Base-by-base conservation (phyloP, 2,888 invertebrate genomes). In the Homarus gammarus region DNA sequence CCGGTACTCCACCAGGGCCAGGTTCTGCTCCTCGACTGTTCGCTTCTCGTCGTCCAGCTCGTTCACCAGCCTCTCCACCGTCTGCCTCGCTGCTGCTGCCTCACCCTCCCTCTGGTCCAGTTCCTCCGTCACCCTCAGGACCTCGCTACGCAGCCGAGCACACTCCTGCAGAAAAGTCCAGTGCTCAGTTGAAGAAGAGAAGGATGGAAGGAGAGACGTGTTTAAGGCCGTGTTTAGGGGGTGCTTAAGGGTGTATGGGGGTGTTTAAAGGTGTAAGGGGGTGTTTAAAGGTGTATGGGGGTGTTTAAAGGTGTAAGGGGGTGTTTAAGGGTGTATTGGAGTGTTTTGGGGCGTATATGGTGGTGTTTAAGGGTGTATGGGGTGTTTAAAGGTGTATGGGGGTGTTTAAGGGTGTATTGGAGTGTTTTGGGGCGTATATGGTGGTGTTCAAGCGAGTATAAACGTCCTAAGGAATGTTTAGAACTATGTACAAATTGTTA, bases 41-140 rank as follows among this genome's bases (percentile, higher is more conserved):
- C 64, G 36, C 36, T 90, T 88, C 75, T 89, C 86, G 22, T 92
- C 90, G 33, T 92, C 92, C 51, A 92, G 84, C 75, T 92, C 88
- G 38, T 72, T 88, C 15, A 92, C 89, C 3, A 92, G 86, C 27
- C 92, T 72, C 2, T n/a, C 33, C 5, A 92, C 84, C 15, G 92
- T 92, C 72, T 92, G 90, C 44, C 92, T 84, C 8, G 90, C 77
- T 6, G 82, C 75, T 8, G 51, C 82, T 0, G 89, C 91, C 40
- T 84, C 91, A 0, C 85, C 82, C n/a, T 78, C 86, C 70, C 31
- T 56, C 51, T 89, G 81, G n/a, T 88, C 73, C 61, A 89, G 61
- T 0, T 33, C 70, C 49, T 92, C 90, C 8, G 85, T 86, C 64
- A 78, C 44, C 44, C 88, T 81, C 22, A 73, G 36, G 36, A 84